Evolutionary conservation across 2,113 vertebrate species (phyloP).

Genomic region (Dipodomys merriami): DNA sequence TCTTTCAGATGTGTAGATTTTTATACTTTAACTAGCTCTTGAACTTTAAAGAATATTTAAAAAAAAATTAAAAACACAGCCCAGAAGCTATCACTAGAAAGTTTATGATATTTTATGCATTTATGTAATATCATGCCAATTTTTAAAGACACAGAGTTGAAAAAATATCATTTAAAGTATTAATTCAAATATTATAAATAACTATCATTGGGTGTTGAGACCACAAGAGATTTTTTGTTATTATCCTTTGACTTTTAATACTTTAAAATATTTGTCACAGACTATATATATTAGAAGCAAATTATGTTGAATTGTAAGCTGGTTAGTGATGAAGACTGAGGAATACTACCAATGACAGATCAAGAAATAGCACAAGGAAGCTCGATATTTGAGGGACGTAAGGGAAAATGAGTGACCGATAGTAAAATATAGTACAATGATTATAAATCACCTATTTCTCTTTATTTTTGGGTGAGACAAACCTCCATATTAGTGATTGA

Average conservation of each 20-base stretch:
- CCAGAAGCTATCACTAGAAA: neutral
- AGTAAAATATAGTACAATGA: neutral
- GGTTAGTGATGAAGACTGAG: fast-evolving
- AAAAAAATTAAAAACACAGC: neutral
- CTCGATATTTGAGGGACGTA: neutral
- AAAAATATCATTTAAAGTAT: slow-evolving; percentile 11
- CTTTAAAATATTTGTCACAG: neutral
- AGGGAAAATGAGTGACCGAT: neutral
- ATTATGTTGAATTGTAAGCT: neutral
- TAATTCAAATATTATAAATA: neutral
- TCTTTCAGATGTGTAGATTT: neutral
- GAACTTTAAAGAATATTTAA: neutral
- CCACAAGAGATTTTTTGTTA: neutral
- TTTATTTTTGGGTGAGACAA: neutral
- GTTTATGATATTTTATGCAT: neutral
- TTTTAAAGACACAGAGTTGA: neutral
- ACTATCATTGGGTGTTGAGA: neutral
- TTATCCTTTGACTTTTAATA: neutral
- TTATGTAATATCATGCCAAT: neutral
- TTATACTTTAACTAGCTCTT: neutral
- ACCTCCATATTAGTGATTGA: neutral
- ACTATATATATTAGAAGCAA: neutral
- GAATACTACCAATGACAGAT: neutral
- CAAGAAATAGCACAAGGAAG: neutral
- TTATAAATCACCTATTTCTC: neutral